Conservation (phyloP, 2,113 vertebrate species). For the Panurus biarmicus region DNA sequence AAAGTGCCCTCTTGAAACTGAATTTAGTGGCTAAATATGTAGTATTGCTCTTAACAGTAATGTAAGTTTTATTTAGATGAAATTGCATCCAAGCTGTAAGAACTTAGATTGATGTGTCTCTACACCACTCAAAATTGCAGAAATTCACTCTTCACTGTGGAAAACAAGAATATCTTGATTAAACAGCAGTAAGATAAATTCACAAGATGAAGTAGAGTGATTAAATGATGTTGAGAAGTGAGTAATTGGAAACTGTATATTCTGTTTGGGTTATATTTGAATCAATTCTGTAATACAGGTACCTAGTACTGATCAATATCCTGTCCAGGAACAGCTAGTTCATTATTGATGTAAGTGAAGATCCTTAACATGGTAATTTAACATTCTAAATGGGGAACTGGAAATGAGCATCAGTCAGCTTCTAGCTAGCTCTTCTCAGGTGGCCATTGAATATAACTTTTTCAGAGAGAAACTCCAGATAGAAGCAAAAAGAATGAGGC, state of each 20-base stretch:
- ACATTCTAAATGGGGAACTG: not conserved
- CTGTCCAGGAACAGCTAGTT: not conserved
- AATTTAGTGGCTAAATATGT: not conserved
- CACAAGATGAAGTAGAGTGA: not conserved
- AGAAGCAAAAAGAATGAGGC: not conserved
- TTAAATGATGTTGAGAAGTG: not conserved
- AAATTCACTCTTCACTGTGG: not conserved
- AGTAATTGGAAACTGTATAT: not conserved
- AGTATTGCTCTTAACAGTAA: not conserved
- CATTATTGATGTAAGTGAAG: not conserved
- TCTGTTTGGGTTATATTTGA: not conserved
- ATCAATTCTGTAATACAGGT: not conserved
- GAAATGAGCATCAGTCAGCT: not conserved
- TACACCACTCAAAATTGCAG: not conserved
- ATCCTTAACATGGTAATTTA: not conserved
- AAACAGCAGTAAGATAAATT: not conserved
- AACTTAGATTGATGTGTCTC: not conserved
- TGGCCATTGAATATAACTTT: not conserved
- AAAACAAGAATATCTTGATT: not conserved
- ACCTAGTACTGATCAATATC: not conserved
- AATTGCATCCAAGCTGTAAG: not conserved
- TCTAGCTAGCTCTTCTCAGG: not conserved
- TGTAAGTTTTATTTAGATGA: not conserved
- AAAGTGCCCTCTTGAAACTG: not conserved
- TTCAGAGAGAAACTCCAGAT: not conserved